phyloP scores from a whole-genome alignment of 2,797 vertebrate genomes.

The Hyperoplus lanceolatus region DNA sequence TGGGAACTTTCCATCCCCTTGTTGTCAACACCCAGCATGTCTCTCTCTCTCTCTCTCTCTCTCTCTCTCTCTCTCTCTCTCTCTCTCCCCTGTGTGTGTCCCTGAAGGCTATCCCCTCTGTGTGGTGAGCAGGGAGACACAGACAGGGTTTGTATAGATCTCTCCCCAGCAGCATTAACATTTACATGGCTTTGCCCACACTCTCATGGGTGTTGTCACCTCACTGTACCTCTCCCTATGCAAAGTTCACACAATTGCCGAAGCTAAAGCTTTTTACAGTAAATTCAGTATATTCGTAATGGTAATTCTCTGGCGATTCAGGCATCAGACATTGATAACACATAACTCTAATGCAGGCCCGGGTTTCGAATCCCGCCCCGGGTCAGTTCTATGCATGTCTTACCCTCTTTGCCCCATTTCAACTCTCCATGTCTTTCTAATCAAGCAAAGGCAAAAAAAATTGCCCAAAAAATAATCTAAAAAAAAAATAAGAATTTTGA shows the following conservation, averaged over 20 bases:
- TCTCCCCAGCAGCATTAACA: conserved; percentile 43
- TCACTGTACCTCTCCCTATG: neutral
- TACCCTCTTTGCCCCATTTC: too few relatives aligned
- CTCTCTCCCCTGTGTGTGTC: too few relatives aligned
- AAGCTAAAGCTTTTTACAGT: neutral
- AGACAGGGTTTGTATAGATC: conserved; percentile 65
- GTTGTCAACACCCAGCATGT: conserved; percentile 5
- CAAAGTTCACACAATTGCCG: conserved; percentile 9
- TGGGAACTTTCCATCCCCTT: conserved; percentile 1
- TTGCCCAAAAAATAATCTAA: too few relatives aligned
- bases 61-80: neutral
- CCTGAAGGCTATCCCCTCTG: too few relatives aligned
- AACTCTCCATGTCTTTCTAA: too few relatives aligned
- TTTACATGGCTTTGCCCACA: conserved; percentile 63
- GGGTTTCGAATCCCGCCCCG: too few relatives aligned
- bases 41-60: neutral
- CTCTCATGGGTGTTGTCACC: neutral
- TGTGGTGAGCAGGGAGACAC: neutral
- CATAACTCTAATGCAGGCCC: too few relatives aligned
- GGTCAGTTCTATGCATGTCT: too few relatives aligned
- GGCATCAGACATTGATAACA: neutral
- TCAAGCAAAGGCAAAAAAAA: too few relatives aligned
- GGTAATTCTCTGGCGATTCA: neutral
- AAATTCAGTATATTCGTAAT: neutral
- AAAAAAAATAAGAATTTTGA: neutral